Percentiles rank a stretch among this genome's conserved stretches.
phyloP scores from a whole-genome alignment of 2,113 vertebrate species.

The Salvelinus alpinus region DNA sequence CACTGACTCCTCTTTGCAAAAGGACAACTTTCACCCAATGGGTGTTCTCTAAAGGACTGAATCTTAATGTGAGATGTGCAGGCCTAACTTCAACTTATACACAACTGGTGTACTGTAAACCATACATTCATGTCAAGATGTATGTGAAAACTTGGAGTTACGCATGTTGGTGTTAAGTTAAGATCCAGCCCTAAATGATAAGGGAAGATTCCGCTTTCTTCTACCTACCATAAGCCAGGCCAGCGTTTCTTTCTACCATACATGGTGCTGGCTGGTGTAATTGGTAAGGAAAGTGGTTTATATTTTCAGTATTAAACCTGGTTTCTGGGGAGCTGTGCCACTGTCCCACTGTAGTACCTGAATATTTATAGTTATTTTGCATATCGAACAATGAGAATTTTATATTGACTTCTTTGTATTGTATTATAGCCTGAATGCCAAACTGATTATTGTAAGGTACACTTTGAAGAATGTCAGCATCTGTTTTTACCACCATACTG shows the following conservation, averaged over 20 bases:
- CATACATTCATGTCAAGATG: too few relatives aligned
- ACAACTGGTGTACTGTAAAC: too few relatives aligned
- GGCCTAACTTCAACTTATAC: too few relatives aligned
- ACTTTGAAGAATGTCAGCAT: neutral
- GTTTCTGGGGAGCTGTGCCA: conserved; percentile 18
- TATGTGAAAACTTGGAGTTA: too few relatives aligned
- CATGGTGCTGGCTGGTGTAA: neutral
- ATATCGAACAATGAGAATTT: conserved; percentile 14
- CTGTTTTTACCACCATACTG: neutral
- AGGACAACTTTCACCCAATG: neutral
- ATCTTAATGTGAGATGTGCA: too few relatives aligned
- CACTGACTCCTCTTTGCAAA: neutral
- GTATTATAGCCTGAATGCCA: conserved; percentile 25
- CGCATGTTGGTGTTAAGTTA: too few relatives aligned
- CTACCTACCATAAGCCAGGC: too few relatives aligned
- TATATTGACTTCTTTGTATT: conserved; percentile 25
- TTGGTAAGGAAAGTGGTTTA: neutral
- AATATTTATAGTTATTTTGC: neutral
- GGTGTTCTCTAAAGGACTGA: neutral
- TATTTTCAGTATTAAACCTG: neutral
- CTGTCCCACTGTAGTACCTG: conserved; percentile 26
- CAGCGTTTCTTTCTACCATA: too few relatives aligned
- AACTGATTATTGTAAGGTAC: conserved; percentile 12
- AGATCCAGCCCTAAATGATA: neutral
- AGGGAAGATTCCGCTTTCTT: neutral